Evolutionary conservation across 92 coral and sea anemone species (phyloP), one percentile per base, ranked within the genome.

Genomic region (Plumapathes pennacea): DNA sequence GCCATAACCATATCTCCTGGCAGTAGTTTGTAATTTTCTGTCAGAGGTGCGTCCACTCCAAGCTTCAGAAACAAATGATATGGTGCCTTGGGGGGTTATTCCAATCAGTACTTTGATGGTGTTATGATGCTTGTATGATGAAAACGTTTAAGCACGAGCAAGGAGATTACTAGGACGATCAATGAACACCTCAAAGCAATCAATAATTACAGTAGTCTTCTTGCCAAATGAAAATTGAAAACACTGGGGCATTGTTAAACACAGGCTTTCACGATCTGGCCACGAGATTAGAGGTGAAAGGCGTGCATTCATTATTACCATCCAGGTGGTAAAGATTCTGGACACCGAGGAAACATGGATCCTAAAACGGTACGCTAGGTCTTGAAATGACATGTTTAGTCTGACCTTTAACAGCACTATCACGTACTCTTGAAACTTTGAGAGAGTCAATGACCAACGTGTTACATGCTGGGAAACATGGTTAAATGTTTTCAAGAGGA

Each of bases 41-140:
- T 61, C 39, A 31, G 54, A 46, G 38, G 28, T 18, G 43, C 42
- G 20, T 19, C 53, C 22, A 12, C 53, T 53, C 67, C 52, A 60
- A 53, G 67, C 67, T 60, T 60, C 53, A 29, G 54, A 60, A 41
- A 43, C 53, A 30, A 60, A 42, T 26, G 67, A 42, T 24, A 61
- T 46, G 54, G 29, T 31, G 12, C 67, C 67, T 69, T 69, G 67
- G 31, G 76, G 72, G 53, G 76, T 54, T 10, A 69, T 69, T 50
- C 76, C 76, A 31, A 46, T 56, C 12, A 69, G 45, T 5, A 67
- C 23, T 42, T 67, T 67, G 1, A 46, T 61, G 12, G 56, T 62
- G 13, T 61, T 61, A 31, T 61, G 69, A 34, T 61, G 69, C 31
- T 67, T 53, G 33, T 67, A 53, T 1, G 74, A 67, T 2, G 34